Evolutionary conservation across 1,140 invertebrate species (phyloP).

Genomic region (Calliphora vicina): DNA sequence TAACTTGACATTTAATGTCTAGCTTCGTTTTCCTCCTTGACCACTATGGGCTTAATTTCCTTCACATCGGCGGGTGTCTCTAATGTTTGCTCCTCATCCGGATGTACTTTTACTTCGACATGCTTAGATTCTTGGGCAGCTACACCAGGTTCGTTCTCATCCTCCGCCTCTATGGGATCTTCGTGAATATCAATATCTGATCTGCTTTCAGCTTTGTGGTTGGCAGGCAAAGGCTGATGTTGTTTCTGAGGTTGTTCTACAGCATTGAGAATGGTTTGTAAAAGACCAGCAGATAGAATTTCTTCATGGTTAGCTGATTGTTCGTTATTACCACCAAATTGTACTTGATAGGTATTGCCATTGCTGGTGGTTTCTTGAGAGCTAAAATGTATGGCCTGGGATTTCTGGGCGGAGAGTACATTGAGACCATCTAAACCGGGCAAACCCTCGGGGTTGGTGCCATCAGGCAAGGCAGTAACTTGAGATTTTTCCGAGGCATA

Average conservation of each 20-base stretch:
- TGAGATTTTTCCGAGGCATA: conserved; percentile 56
- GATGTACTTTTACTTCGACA: conserved; percentile 44
- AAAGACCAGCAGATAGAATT: conserved; percentile 76
- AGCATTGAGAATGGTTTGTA: conserved; percentile 79
- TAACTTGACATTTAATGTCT: conserved; percentile 42
- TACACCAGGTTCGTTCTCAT: conserved; percentile 39
- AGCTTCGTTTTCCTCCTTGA: conserved; percentile 44
- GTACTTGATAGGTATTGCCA: conserved; percentile 64
- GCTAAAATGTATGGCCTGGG: conserved; percentile 60
- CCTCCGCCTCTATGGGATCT: conserved; percentile 34
- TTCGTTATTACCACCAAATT: conserved; percentile 42
- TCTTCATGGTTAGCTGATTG: conserved; percentile 70
- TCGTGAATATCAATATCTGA: conserved; percentile 49
- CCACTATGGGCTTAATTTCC: conserved; percentile 51
- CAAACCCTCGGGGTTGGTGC: conserved; percentile 50
- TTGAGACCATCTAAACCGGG: conserved; percentile 60
- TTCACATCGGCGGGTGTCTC: conserved; percentile 42
- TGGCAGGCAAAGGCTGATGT: conserved; percentile 44
- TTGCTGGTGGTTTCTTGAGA: conserved; percentile 75
- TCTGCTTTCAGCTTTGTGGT: conserved; percentile 51
- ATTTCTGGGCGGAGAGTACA: conserved; percentile 66
- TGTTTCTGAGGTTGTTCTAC: conserved; percentile 70
- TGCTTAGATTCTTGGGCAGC: conserved; percentile 40
- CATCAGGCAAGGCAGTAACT: conserved; percentile 52
- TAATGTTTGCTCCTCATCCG: conserved; percentile 43